phyloP scores from a whole-genome alignment of 2,797 vertebrate species.

The Alfaro cultratus region DNA sequence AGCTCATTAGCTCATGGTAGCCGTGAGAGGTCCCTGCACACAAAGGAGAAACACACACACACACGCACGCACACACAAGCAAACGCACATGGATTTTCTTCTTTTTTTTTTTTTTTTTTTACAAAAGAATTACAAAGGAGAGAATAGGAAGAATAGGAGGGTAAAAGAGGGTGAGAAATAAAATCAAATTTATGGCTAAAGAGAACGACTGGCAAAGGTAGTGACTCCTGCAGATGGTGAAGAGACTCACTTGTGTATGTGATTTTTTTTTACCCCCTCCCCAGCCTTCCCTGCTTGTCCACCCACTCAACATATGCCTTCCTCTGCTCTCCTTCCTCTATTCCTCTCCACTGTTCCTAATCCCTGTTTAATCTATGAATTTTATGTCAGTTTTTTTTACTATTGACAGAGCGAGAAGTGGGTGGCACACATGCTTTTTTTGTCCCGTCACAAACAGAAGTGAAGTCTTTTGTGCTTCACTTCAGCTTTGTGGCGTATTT shows the following conservation, averaged over 20 bases:
- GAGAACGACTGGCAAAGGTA: constrained; percentile 52
- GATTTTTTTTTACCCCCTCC: constrained; percentile 67
- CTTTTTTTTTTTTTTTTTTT: neutral
- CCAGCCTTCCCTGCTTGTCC: constrained; percentile 73
- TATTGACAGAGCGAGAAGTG: constrained; percentile 30
- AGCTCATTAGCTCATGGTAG: constrained; percentile 78
- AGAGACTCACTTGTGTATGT: constrained; percentile 39
- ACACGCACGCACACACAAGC: constrained; percentile 13
- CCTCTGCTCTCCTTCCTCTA: constrained; percentile 29
- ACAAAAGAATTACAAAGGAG: constrained; percentile 13
- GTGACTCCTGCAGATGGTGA: constrained; percentile 58
- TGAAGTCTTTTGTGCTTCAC: constrained; percentile 48
- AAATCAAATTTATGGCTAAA: constrained; percentile 27
- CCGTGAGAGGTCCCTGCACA: constrained; percentile 69
- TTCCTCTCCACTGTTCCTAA: constrained; percentile 41
- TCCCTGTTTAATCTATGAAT: constrained; percentile 38
- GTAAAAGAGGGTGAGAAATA: neutral
- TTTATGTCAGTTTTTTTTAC: constrained; percentile 44
- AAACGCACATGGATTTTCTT: constrained; percentile 33
- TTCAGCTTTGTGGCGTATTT: constrained; percentile 72
- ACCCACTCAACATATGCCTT: constrained; percentile 84
- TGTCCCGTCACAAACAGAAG: constrained; percentile 28
- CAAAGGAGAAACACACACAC: constrained; percentile 57
- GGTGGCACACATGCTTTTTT: constrained; percentile 20
- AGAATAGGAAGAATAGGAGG: constrained; percentile 9